phyloP scores from a whole-genome alignment of 2,797 vertebrate genomes.

The Pseudocheirus occidentalis region DNA sequence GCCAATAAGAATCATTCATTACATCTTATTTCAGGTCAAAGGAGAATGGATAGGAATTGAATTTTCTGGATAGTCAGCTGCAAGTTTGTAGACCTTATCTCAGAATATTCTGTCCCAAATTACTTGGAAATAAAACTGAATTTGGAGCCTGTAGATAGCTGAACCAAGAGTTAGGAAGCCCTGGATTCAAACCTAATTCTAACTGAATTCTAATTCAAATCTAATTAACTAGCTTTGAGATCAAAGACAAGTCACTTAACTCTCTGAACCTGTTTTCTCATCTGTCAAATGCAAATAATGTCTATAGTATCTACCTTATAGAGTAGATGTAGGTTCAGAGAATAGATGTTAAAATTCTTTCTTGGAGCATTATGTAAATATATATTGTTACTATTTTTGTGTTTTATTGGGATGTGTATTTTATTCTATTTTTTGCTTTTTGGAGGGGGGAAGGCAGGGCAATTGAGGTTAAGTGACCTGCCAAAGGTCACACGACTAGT shows the following conservation, averaged over 20 bases:
- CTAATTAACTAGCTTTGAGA: neutral
- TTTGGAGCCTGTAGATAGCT: neutral
- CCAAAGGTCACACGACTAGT: too few relatives aligned
- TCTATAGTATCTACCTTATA: neutral
- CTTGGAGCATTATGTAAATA: neutral
- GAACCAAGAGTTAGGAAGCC: neutral
- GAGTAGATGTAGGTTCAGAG: neutral
- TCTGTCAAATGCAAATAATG: neutral
- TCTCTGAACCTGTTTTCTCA: neutral
- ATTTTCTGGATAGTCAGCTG: neutral
- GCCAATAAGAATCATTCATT: conserved; percentile 36
- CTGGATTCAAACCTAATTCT: neutral
- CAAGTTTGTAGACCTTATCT: neutral
- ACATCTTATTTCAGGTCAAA: conserved; percentile 6
- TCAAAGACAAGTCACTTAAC: neutral
- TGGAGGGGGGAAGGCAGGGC: too few relatives aligned
- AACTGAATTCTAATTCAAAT: too few relatives aligned
- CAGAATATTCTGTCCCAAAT: conserved; percentile 4
- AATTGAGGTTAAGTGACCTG: too few relatives aligned
- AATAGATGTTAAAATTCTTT: neutral
- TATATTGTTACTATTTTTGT: neutral
- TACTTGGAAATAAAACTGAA: conserved; percentile 52
- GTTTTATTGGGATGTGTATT: neutral
- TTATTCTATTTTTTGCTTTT: neutral
- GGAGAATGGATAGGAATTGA: conserved; percentile 7